These are phyloP conservation scores for Ichneumoninae sp. DNA, from an alignment of 2,888 invertebrate species.

Conservation along the genomic window DNA sequence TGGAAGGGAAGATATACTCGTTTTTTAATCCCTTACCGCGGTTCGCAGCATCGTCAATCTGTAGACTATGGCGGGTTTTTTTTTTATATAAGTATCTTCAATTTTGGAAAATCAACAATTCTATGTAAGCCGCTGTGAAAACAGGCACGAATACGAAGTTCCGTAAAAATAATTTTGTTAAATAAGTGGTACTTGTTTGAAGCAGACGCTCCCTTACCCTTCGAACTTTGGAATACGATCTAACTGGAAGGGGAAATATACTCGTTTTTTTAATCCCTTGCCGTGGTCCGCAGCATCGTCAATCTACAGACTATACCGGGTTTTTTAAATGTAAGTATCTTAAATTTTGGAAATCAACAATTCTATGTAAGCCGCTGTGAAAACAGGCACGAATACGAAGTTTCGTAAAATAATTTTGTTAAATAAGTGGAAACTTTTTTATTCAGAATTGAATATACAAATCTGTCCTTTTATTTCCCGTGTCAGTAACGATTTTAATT, in stretches of 20 bases:
- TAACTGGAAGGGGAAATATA: neutral
- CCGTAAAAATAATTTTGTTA: too few relatives aligned
- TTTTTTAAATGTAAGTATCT: neutral
- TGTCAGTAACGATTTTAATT: too few relatives aligned
- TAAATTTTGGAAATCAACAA: too few relatives aligned
- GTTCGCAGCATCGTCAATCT: neutral
- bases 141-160: neutral
- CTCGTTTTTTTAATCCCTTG: constrained; percentile 3
- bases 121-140: constrained; percentile 12
- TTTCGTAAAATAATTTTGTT: too few relatives aligned
- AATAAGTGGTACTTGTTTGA: neutral
- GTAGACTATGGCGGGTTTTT: neutral
- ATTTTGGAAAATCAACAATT: constrained; percentile 44
- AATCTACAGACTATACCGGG: neutral
- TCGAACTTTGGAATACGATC: neutral
- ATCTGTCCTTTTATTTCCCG: too few relatives aligned
- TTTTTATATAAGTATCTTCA: neutral
- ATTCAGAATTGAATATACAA: too few relatives aligned
- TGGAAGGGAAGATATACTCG: neutral
- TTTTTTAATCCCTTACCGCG: neutral
- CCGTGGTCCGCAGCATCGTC: neutral
- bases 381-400: too few relatives aligned
- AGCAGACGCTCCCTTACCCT: neutral
- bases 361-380: too few relatives aligned
- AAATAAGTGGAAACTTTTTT: too few relatives aligned